A percentile compares a stretch with the other conserved stretches of the same genome.
Conservation (phyloP, 2,113 vertebrate species). For the Polypterus bichir region DNA sequence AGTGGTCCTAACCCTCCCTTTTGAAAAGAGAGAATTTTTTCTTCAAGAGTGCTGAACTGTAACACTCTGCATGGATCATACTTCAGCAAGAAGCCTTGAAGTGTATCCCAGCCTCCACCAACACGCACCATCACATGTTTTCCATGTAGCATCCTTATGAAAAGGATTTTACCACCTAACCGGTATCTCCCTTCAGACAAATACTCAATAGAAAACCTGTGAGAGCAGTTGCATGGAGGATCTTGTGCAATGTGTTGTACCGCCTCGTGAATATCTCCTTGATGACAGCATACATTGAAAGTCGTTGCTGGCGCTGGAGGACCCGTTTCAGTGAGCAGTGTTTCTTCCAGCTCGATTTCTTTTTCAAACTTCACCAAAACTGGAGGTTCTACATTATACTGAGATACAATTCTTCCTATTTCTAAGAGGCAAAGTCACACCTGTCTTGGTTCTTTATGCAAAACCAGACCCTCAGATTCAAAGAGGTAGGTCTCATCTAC, state of each 20-base stretch:
- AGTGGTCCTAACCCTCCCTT: slow-evolving; percentile 58
- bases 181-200: slow-evolving; percentile 91
- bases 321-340: slow-evolving; percentile 63
- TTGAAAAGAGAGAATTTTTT: slow-evolving; percentile 89
- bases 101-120: slow-evolving; percentile 95
- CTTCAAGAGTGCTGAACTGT: slow-evolving; percentile 90
- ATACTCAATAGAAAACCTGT: slow-evolving; percentile 90
- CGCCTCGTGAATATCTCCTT: slow-evolving; percentile 76
- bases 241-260: slow-evolving; percentile 75
- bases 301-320: slow-evolving; percentile 56
- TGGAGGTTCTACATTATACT: slow-evolving; percentile 88
- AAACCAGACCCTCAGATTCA: slow-evolving; percentile 91
- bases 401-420: slow-evolving; percentile 81
- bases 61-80: slow-evolving; percentile 83
- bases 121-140: slow-evolving; percentile 98
- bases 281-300: slow-evolving; percentile 77
- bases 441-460: slow-evolving; percentile 90
- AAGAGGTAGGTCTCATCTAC: slow-evolving; percentile 90
- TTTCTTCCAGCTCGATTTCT: slow-evolving; percentile 93
- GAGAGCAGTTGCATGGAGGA: slow-evolving; percentile 84
- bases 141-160: slow-evolving; percentile 95
- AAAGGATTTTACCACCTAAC: slow-evolving; percentile 91
- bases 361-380: slow-evolving; percentile 90
- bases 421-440: slow-evolving; percentile 91
- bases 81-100: slow-evolving; percentile 85